These are phyloP conservation scores for Spondyliosoma cantharus DNA, from an alignment of 2,797 vertebrate genomes.

Conservation along the genomic window DNA sequence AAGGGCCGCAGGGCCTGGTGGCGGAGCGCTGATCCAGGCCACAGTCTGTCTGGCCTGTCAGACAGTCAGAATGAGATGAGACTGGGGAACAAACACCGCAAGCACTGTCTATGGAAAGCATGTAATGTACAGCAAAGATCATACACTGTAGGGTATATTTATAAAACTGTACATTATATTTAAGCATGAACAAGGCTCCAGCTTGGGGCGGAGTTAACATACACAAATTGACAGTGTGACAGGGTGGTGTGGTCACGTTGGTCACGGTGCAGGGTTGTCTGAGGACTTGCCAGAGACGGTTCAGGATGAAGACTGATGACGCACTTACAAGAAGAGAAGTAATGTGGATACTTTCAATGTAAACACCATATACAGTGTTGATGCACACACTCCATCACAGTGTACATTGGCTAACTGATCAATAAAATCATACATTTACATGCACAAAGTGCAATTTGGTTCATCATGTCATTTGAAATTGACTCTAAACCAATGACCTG, in stretches of 20 bases:
- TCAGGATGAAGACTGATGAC: constrained; percentile 1
- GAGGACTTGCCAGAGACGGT: constrained; percentile 30
- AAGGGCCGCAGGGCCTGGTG: constrained; percentile 59
- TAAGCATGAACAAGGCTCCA: constrained; percentile 55
- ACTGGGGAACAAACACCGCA: constrained; percentile 53
- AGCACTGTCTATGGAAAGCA: constrained; percentile 48
- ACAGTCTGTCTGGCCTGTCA: constrained; percentile 63
- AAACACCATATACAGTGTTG: not conserved
- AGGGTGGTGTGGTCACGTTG: constrained; percentile 47
- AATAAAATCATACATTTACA: constrained; percentile 33
- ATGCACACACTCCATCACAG: constrained; percentile 1
- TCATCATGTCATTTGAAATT: constrained; percentile 51
- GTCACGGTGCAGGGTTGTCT: constrained; percentile 41
- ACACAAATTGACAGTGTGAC: constrained; percentile 56
- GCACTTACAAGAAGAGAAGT: not conserved
- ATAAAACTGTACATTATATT: constrained; percentile 53
- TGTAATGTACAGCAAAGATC: constrained; percentile 24
- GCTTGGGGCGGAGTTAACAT: constrained; percentile 49
- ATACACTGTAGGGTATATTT: constrained; percentile 46
- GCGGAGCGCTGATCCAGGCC: constrained; percentile 67
- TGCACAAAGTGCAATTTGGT: constrained; percentile 49
- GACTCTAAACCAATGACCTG: constrained; percentile 62
- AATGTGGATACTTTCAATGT: not conserved
- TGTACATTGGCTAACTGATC: constrained; percentile 28
- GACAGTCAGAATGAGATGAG: constrained; percentile 53